A percentile compares a stretch with the other conserved stretches of the same genome.
phyloP scores from a whole-genome alignment of 2,797 vertebrate species.

The Lemur catta region DNA sequence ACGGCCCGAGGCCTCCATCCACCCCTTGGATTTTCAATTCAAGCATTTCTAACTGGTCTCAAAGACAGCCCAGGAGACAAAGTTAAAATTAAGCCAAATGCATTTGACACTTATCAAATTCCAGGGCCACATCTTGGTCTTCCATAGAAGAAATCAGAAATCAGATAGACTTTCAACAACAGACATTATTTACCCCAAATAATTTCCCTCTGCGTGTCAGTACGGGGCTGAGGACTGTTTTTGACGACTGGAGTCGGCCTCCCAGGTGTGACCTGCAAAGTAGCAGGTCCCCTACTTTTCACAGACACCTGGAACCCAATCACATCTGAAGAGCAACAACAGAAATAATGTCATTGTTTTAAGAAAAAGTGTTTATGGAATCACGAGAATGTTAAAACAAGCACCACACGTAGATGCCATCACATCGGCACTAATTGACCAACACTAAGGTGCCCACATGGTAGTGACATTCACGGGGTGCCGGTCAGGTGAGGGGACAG shows the following conservation, averaged over 20 bases:
- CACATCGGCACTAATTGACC: no score
- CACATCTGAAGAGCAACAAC: neutral
- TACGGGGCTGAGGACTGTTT: neutral
- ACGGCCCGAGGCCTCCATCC: neutral
- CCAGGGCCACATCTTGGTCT: neutral
- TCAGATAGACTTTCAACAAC: neutral
- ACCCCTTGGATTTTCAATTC: neutral
- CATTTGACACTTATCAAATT: neutral
- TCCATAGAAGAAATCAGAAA: neutral
- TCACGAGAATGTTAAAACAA: no score
- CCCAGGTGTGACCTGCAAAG: neutral
- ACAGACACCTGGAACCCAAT: neutral
- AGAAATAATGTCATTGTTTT: neutral
- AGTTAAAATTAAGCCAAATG: constrained; percentile 69
- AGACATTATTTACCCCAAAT: neutral
- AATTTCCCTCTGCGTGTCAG: neutral
- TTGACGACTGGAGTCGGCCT: neutral
- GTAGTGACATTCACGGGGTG: no score
- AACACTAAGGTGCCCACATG: no score
- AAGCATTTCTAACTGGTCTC: constrained; percentile 17
- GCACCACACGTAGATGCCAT: no score
- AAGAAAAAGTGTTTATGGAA: neutral
- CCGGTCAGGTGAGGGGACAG: no score
- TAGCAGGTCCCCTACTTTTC: neutral
- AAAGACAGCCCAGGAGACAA: constrained; percentile 62